phyloP scores from a whole-genome alignment of 1,140 invertebrate genomes.

The Pinna nobilis region DNA sequence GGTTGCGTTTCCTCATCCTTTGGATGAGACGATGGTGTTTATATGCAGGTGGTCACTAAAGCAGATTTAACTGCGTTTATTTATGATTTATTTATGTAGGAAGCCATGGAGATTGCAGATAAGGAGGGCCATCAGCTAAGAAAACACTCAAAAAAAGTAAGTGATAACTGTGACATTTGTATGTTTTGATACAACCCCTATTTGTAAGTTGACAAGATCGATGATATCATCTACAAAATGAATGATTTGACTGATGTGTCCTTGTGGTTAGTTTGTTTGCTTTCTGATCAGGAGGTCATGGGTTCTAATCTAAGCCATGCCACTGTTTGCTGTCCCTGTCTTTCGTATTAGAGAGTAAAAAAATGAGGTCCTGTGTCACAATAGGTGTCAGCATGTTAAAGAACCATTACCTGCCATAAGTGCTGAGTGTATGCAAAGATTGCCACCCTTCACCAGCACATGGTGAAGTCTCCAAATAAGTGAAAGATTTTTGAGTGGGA shows the following conservation, averaged over 20 bases:
- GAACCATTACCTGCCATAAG: no score
- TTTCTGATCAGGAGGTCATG: background rate
- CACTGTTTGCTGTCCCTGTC: background rate
- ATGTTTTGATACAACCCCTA: background rate
- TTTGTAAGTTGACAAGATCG: background rate
- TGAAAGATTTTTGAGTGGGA: no score
- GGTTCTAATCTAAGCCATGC: background rate
- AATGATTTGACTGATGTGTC: background rate
- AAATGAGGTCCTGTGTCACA: no score
- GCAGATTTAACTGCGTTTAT: background rate
- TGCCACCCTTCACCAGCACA: no score
- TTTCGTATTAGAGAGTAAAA: background rate
- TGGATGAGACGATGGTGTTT: no score
- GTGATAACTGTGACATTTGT: background rate
- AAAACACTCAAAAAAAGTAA: conserved; percentile 78
- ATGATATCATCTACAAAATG: background rate
- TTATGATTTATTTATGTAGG: conserved; percentile 73
- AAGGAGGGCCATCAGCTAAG: conserved; percentile 78
- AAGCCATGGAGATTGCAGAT: conserved; percentile 84
- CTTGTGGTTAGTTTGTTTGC: background rate
- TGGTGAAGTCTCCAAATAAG: no score
- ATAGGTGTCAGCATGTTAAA: no score
- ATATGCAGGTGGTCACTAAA: no score
- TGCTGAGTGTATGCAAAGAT: no score
- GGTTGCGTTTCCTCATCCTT: no score